Base-by-base conservation (phyloP, 37 sponge, comb jelly and placozoan genomes). In the Hormiphora californensis region DNA sequence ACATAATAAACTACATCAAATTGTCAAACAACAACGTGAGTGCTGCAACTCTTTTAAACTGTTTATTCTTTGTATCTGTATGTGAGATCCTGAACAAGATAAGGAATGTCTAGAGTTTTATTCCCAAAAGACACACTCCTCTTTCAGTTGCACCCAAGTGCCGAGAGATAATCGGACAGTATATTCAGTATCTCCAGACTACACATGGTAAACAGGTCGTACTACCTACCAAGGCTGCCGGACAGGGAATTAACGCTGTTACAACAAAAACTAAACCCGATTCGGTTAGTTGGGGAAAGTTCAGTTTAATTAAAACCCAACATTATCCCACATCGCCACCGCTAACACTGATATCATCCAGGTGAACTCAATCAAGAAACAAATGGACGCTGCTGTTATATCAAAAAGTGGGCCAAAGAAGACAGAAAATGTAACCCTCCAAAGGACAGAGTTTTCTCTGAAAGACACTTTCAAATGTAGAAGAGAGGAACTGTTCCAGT, bases 1-100 rank as follows among this genome's bases (percentile, higher is more conserved):
- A 28, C 81, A 73, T 28, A 40, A 43, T n/a, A 73, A 73, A 73
- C 81, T 73, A 7, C 32, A 73, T 28, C 36, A 73, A 73, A 73
- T 73, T 41, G 81, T 73, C 25, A 73, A 73, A 21, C 43, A 43
- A 11, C 81, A 73, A 21, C 81, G 81, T 73, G 23, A 39, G 81
- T 73, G 12, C 4, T 9, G 9, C 7, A 11, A n/a, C n/a, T n/a
- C n/a, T n/a, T n/a, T n/a, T n/a, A n/a, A n/a, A n/a, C n/a, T n/a
- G n/a, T n/a, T n/a, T n/a, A n/a, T n/a, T n/a, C n/a, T n/a, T n/a
- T n/a, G n/a, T n/a, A n/a, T n/a, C n/a, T n/a, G n/a, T n/a, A n/a
- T n/a, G n/a, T n/a, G n/a, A n/a, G n/a, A n/a, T n/a, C n/a, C n/a
- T n/a, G n/a, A n/a, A n/a, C n/a, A n/a, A n/a, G n/a, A n/a, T n/a